Evolutionary conservation across 2,797 vertebrate genomes (phyloP).

Genomic region (Pangasius krempfi): DNA sequence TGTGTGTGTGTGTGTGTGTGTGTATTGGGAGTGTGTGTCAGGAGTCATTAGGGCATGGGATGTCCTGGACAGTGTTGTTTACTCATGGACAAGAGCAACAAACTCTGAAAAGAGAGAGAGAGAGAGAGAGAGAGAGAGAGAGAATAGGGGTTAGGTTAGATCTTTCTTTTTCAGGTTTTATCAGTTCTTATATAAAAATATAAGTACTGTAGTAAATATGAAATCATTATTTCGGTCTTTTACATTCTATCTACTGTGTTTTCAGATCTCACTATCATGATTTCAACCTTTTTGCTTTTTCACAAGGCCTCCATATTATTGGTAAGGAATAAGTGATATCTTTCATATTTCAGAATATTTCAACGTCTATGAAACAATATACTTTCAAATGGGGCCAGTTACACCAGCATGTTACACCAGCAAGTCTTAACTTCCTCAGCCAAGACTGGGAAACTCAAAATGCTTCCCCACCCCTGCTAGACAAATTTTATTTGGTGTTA

Average conservation of each 20-base stretch:
- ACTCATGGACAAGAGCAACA: conserved; percentile 87
- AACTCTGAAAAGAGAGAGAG: conserved; percentile 80
- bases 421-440: neutral
- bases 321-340: neutral
- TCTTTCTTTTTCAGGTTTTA: neutral
- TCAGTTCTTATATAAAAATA: neutral
- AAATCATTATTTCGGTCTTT: neutral
- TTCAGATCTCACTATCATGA: neutral
- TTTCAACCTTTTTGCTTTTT: neutral
- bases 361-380: neutral
- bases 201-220: neutral
- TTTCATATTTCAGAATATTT: neutral
- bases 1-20: conserved; percentile 34
- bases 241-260: neutral
- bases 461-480: neutral
- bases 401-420: neutral
- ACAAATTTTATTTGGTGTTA: neutral
- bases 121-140: conserved; percentile 50
- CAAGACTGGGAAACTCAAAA: neutral
- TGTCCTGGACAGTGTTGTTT: conserved; percentile 67
- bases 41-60: conserved; percentile 40
- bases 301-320: neutral
- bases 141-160: conserved; percentile 32
- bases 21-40: conserved; percentile 36
- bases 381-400: neutral